phyloP scores from a whole-genome alignment of 2,888 invertebrate genomes.

The Aleiodes alternator region DNA sequence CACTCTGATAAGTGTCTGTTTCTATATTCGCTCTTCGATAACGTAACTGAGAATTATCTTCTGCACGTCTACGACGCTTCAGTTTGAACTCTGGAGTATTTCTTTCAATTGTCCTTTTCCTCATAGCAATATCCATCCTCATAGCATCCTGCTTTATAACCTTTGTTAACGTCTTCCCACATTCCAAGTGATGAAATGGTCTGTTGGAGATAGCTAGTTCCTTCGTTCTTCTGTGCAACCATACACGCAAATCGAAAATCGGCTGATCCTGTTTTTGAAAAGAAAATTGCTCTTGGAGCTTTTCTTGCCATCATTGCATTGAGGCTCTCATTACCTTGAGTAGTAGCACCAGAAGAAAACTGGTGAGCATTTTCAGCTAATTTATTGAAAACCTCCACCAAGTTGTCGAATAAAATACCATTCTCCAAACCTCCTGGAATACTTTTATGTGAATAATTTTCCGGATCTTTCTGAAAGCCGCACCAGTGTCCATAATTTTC shows the following conservation, averaged over 20 bases:
- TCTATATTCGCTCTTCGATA: too few relatives aligned
- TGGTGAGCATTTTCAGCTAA: too few relatives aligned
- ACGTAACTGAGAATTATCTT: too few relatives aligned
- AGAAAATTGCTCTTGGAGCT: conserved; percentile 49
- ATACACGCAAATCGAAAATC: conserved; percentile 52
- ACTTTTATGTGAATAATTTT: too few relatives aligned
- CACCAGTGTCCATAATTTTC: too few relatives aligned
- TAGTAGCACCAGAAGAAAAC: too few relatives aligned
- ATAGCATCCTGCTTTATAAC: conserved; percentile 26
- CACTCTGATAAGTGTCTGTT: too few relatives aligned
- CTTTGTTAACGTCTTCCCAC: conserved; percentile 35
- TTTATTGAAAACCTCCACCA: too few relatives aligned
- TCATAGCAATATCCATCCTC: neutral
- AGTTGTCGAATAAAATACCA: too few relatives aligned
- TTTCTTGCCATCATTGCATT: conserved; percentile 12
- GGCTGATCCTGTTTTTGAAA: conserved; percentile 45
- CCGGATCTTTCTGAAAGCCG: too few relatives aligned
- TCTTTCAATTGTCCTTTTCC: neutral
- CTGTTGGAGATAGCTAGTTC: conserved; percentile 47
- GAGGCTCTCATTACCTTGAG: conserved; percentile 21
- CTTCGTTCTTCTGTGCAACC: conserved; percentile 54
- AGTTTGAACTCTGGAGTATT: conserved; percentile 35
- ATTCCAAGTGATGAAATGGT: neutral
- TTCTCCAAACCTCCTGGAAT: too few relatives aligned
- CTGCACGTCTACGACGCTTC: conserved; percentile 15